Percentiles rank a stretch among this genome's conserved stretches.
Evolutionary conservation across 2,113 vertebrate species (phyloP).

Genomic region (Phyllostomus hastatus): DNA sequence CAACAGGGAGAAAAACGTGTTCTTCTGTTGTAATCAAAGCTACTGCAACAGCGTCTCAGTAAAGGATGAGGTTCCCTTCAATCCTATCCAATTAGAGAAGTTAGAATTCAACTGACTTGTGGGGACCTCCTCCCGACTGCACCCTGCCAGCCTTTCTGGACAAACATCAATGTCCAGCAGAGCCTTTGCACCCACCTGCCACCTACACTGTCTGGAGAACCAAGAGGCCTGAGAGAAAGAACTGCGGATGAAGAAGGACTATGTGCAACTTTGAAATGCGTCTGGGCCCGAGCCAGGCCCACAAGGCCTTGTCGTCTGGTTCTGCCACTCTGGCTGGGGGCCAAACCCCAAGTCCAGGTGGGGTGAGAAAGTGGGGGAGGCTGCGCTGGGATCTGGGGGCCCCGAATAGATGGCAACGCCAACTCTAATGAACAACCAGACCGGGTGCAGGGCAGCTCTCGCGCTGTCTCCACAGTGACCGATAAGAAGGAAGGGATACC

Average conservation of each 20-base stretch:
- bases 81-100: fast-evolving
- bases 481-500: neutral
- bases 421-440: neutral
- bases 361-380: neutral
- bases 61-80: fast-evolving
- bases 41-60: constrained; percentile 38
- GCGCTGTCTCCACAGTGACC: neutral
- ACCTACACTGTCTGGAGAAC: neutral
- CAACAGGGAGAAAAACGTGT: neutral
- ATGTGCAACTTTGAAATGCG: neutral
- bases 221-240: neutral
- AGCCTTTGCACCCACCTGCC: neutral
- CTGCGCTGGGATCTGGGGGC: neutral
- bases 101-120: neutral
- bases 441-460: fast-evolving
- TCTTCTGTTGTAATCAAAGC: constrained; percentile 54
- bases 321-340: neutral
- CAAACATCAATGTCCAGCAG: neutral
- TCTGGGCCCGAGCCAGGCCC: neutral
- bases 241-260: neutral
- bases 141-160: neutral
- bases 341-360: neutral
- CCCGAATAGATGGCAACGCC: neutral
- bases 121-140: neutral
- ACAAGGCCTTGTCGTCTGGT: neutral